phyloP scores from a whole-genome alignment of 2,113 vertebrate genomes.

The Mus pahari region DNA sequence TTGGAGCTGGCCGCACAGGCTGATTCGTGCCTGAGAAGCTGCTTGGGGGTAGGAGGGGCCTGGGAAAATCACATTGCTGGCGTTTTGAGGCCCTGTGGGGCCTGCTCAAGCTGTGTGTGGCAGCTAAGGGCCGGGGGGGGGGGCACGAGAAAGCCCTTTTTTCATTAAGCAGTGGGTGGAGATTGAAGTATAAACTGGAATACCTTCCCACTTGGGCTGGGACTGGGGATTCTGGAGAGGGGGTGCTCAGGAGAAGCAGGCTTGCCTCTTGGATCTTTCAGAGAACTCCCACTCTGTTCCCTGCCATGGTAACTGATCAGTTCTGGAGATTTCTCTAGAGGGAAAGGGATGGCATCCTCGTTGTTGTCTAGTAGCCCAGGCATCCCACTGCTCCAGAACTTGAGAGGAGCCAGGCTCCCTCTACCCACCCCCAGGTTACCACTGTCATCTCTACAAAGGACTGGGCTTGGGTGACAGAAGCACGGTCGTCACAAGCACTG shows the following conservation, averaged over 20 bases:
- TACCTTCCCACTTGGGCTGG: conserved; percentile 11
- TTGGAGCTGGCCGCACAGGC: conserved; percentile 65
- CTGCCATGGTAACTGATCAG: fast-evolving
- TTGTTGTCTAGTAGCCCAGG: neutral
- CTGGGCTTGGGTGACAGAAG: neutral
- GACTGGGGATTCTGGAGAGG: neutral
- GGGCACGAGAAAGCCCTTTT: conserved; percentile 6
- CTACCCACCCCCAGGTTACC: neutral
- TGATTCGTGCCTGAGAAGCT: conserved; percentile 65
- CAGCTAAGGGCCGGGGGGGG: neutral
- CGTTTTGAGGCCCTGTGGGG: neutral
- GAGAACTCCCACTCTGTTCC: neutral
- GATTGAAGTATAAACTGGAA: neutral
- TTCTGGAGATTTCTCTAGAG: neutral
- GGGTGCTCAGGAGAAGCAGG: neutral
- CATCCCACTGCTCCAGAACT: neutral
- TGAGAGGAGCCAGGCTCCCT: neutral
- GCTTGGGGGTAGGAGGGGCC: conserved; percentile 66
- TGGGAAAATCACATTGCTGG: conserved; percentile 68
- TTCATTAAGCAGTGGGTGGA: conserved; percentile 55
- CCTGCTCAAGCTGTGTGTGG: conserved; percentile 69
- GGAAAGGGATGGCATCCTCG: too few relatives aligned
- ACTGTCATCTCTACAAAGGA: neutral
- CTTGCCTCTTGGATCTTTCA: neutral
- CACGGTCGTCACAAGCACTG: neutral